These are phyloP conservation scores for Barbus barbus DNA, from an alignment of 2,113 vertebrate genomes.

Conservation along the genomic window DNA sequence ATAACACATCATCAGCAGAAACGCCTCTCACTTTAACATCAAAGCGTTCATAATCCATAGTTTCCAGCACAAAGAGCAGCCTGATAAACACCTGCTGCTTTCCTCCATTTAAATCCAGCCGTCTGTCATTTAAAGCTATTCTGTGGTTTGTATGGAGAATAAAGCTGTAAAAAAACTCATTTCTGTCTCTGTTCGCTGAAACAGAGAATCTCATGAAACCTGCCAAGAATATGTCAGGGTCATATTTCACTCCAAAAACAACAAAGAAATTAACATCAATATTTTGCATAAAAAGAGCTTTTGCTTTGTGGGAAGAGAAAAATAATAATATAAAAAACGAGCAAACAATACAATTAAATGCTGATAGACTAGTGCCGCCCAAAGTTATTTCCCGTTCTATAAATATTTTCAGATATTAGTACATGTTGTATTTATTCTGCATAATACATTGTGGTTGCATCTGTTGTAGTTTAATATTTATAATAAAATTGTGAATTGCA, in stretches of 20 bases:
- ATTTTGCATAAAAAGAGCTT: not conserved
- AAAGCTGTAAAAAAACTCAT: not conserved
- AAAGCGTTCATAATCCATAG: constrained; percentile 9
- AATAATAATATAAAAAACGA: not conserved
- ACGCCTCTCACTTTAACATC: constrained; percentile 6
- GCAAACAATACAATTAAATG: no score
- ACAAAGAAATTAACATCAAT: not conserved
- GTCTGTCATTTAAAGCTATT: not conserved
- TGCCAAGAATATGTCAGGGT: not conserved
- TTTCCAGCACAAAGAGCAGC: not conserved
- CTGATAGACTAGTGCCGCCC: no score
- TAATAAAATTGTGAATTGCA: no score
- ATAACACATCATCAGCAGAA: not conserved
- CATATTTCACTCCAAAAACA: not conserved
- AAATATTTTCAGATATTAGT: no score
- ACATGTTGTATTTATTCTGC: no score
- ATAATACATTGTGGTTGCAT: no score
- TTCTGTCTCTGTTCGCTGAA: not conserved
- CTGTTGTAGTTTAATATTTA: no score
- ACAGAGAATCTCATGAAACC: no score
- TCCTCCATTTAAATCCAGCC: not conserved
- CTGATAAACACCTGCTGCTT: constrained; percentile 16
- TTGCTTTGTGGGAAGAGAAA: no score
- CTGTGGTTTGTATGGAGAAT: not conserved
- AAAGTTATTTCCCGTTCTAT: no score